Evolutionary conservation across 2,797 vertebrate genomes (phyloP).

Genomic region (Psittacula derbiana): DNA sequence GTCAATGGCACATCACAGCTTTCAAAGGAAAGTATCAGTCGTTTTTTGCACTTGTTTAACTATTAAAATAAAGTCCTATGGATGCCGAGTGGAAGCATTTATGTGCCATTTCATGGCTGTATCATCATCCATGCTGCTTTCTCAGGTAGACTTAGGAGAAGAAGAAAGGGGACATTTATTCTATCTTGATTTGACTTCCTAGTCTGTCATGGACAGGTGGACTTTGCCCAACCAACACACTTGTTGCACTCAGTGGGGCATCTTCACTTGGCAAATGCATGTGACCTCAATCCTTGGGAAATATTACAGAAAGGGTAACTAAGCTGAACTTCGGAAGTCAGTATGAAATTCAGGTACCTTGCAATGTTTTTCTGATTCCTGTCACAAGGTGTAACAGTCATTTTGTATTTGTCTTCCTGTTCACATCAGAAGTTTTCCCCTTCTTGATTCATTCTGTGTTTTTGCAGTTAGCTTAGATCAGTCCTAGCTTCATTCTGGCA

Average conservation of each 20-base stretch:
- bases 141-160: neutral
- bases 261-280: neutral
- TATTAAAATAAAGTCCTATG: neutral
- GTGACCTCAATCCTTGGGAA: neutral
- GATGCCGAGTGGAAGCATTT: neutral
- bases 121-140: neutral
- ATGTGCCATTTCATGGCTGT: neutral
- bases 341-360: neutral
- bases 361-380: neutral
- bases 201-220: neutral
- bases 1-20: neutral
- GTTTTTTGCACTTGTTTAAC: neutral
- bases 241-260: neutral
- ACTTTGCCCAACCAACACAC: neutral
- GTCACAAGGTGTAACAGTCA: rapidly evolving
- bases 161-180: neutral
- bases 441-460: neutral
- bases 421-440: neutral
- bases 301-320: neutral
- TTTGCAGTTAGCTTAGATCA: neutral
- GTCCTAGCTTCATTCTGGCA: neutral
- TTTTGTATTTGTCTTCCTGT: neutral
- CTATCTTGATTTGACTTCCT: neutral
- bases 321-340: too few species aligned
- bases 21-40: neutral